These are phyloP conservation scores for Muscidifurax raptorellus DNA, from an alignment of 1,140 invertebrate genomes.

Conservation along the genomic window DNA sequence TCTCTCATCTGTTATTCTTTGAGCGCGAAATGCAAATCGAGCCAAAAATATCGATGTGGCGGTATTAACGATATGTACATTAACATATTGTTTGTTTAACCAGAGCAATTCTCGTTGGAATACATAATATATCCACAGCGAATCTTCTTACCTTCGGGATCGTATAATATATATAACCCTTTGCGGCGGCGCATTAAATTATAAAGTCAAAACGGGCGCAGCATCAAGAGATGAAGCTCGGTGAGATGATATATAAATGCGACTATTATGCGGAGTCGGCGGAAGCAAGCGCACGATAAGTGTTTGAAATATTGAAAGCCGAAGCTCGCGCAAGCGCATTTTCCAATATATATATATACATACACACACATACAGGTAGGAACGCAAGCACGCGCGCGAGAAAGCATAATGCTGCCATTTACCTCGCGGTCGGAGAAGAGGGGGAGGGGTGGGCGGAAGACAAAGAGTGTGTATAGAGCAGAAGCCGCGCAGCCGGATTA, in stretches of 20 bases:
- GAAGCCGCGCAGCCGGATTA: slow-evolving; percentile 4
- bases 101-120: no score
- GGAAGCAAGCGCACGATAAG: slow-evolving; percentile 65
- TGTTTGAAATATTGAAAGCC: slow-evolving; percentile 76
- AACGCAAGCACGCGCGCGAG: slow-evolving; percentile 52
- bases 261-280: slow-evolving; percentile 69
- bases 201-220: slow-evolving; percentile 70
- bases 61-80: no score
- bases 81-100: no score
- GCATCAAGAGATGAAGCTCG: slow-evolving; percentile 12
- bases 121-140: background rate
- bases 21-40: background rate
- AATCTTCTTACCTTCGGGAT: slow-evolving; percentile 38
- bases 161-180: slow-evolving; percentile 57
- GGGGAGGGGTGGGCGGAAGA: slow-evolving; percentile 44
- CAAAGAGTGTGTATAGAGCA: background rate
- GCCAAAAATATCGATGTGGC: no score
- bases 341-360: background rate
- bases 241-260: slow-evolving; percentile 72
- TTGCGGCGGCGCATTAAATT: slow-evolving; percentile 68
- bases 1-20: background rate
- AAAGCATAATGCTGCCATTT: slow-evolving; percentile 70
- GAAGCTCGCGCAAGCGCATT: slow-evolving; percentile 60
- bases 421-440: slow-evolving; percentile 60
- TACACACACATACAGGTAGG: background rate